phyloP scores from a whole-genome alignment of 1,140 invertebrate genomes.

The Bombus terrestris region DNA sequence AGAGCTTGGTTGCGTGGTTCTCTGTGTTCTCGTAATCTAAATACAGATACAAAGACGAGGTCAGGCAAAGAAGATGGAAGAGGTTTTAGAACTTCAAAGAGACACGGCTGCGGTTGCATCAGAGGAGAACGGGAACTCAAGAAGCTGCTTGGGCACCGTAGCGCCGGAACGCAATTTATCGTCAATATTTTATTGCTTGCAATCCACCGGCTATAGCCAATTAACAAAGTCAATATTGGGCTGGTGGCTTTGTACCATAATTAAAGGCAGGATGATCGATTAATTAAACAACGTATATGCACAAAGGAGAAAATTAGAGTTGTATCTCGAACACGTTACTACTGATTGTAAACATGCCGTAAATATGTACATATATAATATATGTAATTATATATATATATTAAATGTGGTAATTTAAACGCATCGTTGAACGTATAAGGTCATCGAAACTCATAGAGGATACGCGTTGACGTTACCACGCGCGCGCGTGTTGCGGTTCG shows the following conservation, averaged over 20 bases:
- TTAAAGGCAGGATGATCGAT: constrained; percentile 40
- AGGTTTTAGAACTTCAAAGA: constrained; percentile 33
- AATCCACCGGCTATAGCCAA: constrained; percentile 34
- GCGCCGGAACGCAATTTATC: constrained; percentile 46
- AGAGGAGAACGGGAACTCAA: not conserved
- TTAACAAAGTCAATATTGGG: constrained; percentile 50
- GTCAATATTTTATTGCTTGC: constrained; percentile 51
- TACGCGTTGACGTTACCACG: not conserved
- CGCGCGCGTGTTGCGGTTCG: constrained; percentile 10
- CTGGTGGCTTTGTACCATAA: constrained; percentile 30
- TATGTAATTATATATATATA: not conserved
- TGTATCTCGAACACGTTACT: not conserved
- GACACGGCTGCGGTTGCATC: constrained; percentile 24
- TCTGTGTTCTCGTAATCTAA: constrained; percentile 40
- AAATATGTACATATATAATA: not conserved
- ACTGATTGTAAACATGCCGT: not conserved
- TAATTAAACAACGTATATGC: constrained; percentile 23
- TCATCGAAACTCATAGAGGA: not conserved
- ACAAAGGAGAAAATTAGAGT: constrained; percentile 20
- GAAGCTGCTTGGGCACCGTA: not conserved
- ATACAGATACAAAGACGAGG: constrained; percentile 48
- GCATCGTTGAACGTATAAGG: not conserved
- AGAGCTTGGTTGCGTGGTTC: not conserved
- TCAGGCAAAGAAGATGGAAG: constrained; percentile 17
- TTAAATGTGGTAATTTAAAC: not conserved